A percentile compares a stretch with the other conserved stretches of the same genome.
phyloP scores from a whole-genome alignment of 2,113 vertebrate species.

The Pangasianodon hypophthalmus region DNA sequence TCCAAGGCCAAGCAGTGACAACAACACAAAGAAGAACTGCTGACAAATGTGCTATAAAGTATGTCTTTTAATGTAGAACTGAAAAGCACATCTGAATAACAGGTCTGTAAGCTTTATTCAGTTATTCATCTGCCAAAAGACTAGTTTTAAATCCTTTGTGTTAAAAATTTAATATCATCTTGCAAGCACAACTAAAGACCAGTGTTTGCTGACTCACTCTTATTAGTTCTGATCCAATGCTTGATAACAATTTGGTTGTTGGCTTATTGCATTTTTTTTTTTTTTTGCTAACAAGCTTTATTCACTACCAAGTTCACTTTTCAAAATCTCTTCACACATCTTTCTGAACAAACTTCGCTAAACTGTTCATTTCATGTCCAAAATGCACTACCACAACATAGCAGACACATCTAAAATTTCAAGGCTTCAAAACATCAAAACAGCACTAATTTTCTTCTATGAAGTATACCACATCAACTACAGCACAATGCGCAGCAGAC shows the following conservation, averaged over 20 bases:
- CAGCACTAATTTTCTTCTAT: background rate
- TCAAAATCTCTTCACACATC: conserved; percentile 8
- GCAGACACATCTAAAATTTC: background rate
- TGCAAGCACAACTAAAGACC: background rate
- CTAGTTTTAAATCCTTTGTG: background rate
- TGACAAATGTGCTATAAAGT: background rate
- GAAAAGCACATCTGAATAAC: background rate
- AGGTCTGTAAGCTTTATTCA: background rate
- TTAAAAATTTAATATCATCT: background rate
- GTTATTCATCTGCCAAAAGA: background rate
- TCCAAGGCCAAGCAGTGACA: conserved; percentile 41
- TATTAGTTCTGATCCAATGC: background rate
- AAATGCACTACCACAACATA: background rate
- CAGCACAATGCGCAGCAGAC: background rate
- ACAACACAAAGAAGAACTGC: conserved; percentile 25
- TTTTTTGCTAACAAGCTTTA: background rate
- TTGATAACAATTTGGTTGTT: background rate
- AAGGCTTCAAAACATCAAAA: background rate
- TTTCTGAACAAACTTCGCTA: background rate
- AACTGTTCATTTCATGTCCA: background rate
- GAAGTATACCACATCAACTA: background rate
- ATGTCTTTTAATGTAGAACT: background rate
- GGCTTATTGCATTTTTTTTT: background rate
- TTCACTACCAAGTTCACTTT: background rate
- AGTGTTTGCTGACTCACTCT: background rate